Evolutionary conservation across 2,797 vertebrate genomes (phyloP).

Genomic region (Hyperoplus lanceolatus): DNA sequence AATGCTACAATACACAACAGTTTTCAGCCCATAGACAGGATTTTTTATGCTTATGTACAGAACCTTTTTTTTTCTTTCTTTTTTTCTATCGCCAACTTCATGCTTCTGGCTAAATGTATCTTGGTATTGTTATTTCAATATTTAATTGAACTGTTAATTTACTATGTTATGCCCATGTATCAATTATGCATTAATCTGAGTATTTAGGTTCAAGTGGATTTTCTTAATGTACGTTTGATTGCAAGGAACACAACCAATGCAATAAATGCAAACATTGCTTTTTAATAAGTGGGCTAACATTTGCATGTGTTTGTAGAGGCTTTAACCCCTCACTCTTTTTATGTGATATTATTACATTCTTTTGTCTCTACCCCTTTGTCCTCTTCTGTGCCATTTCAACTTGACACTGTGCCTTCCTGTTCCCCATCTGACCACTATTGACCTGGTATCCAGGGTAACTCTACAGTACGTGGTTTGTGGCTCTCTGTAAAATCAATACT

Average conservation of each 20-base stretch:
- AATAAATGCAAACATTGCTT: constrained; percentile 59
- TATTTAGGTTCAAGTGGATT: constrained; percentile 44
- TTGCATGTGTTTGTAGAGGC: constrained; percentile 74
- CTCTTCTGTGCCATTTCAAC: constrained; percentile 81
- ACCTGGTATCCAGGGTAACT: constrained; percentile 87
- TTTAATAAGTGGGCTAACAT: constrained; percentile 58
- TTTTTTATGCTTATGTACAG: constrained; percentile 66
- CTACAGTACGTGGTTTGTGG: constrained; percentile 77
- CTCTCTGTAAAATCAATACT: constrained; percentile 73
- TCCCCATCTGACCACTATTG: constrained; percentile 79
- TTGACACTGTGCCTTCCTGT: constrained; percentile 84
- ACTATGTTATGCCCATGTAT: constrained; percentile 57
- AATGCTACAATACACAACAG: constrained; percentile 58
- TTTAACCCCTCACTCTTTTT: constrained; percentile 55
- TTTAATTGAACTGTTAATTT: constrained; percentile 58
- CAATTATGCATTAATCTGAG: constrained; percentile 64
- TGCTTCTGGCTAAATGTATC: constrained; percentile 48
- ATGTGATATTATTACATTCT: constrained; percentile 46
- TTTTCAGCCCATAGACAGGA: constrained; percentile 53
- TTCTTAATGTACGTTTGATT: constrained; percentile 41
- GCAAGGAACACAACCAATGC: constrained; percentile 58
- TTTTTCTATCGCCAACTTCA: constrained; percentile 58
- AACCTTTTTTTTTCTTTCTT: constrained; percentile 46
- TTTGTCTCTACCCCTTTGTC: constrained; percentile 41
- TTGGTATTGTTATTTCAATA: constrained; percentile 61